Evolutionary conservation across 2,113 vertebrate genomes (phyloP).

Genomic region (Daphoenositta chrysoptera): DNA sequence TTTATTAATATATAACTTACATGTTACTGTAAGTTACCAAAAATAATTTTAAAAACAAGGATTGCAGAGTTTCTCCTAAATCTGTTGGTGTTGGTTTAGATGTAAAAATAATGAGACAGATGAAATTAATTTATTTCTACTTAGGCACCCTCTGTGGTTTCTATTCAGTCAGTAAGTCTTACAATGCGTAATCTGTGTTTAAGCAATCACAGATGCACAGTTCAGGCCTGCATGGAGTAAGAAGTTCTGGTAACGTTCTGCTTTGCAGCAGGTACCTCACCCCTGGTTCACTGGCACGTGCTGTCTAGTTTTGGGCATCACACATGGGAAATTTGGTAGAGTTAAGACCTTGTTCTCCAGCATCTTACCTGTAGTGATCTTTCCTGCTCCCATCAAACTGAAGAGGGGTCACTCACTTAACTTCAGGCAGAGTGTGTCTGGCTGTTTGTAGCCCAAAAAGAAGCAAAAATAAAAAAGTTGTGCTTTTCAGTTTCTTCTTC

Average conservation of each 20-base stretch:
- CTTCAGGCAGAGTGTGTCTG: neutral
- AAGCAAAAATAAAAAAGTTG: neutral
- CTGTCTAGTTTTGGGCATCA: neutral
- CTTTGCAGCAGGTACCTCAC: neutral
- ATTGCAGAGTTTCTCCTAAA: neutral
- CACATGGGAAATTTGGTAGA: neutral
- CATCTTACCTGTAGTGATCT: neutral
- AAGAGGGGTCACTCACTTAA: neutral
- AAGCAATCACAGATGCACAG: neutral
- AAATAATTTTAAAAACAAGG: neutral
- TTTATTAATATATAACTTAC: neutral
- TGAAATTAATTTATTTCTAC: neutral
- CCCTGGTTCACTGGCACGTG: neutral
- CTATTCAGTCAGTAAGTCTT: neutral
- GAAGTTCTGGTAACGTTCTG: neutral
- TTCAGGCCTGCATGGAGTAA: neutral
- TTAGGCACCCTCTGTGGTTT: neutral
- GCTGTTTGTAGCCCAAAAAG: neutral
- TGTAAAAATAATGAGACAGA: neutral
- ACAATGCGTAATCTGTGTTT: neutral
- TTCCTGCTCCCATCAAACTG: neutral
- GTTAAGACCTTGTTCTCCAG: neutral
- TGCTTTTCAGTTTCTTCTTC: neutral
- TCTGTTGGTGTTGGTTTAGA: neutral
- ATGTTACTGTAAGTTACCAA: neutral